Percentiles rank a stretch among this genome's conserved stretches.
Conservation (phyloP, 2,797 vertebrate genomes). For the Cynopterus sphinx region DNA sequence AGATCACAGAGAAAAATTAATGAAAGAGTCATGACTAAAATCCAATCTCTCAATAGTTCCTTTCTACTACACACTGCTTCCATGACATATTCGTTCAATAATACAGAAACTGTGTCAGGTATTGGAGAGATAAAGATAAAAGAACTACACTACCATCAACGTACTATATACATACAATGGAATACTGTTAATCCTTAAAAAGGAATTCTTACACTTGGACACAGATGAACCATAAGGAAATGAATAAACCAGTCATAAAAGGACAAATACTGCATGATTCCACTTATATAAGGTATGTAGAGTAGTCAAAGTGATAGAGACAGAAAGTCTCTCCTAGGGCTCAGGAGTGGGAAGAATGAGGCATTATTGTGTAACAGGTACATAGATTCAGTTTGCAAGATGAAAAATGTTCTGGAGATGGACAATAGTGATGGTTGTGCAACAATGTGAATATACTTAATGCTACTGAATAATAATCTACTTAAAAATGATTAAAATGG, state of each 20-base stretch:
- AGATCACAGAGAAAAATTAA: constrained; percentile 43
- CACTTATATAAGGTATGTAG: background rate
- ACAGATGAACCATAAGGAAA: background rate
- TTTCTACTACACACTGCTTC: background rate
- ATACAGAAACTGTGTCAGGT: background rate
- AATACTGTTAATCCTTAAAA: background rate
- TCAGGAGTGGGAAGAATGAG: background rate
- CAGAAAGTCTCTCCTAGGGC: background rate
- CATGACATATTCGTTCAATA: background rate
- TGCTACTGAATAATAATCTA: background rate
- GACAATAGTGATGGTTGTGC: background rate
- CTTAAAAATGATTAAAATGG: background rate
- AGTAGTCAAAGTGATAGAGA: background rate
- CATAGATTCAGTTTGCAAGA: background rate
- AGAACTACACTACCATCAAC: background rate
- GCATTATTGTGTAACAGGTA: background rate
- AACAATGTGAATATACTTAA: background rate
- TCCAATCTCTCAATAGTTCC: background rate
- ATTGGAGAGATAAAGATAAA: background rate
- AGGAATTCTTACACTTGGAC: background rate
- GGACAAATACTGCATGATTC: background rate
- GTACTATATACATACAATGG: background rate
- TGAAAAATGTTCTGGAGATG: background rate
- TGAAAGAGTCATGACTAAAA: background rate
- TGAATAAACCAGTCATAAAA: background rate